Base-by-base conservation (phyloP, 2,888 invertebrate species). In the Arenicola marina region DNA sequence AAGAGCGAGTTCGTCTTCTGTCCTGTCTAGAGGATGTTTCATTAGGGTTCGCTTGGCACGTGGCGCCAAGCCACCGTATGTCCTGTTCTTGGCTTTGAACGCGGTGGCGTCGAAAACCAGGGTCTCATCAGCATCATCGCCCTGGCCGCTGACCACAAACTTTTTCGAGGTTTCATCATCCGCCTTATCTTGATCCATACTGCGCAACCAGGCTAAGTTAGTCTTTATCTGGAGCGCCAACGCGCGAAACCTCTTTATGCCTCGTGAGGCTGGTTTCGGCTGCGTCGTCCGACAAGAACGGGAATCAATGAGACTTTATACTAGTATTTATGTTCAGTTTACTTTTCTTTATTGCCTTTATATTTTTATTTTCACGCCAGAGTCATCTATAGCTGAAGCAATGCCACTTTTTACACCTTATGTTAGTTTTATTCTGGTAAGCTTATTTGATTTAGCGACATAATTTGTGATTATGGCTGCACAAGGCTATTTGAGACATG, bases 61-160 rank as follows among this genome's bases (percentile, higher is more conserved):
- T 43, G 51, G 51, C 0, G 72, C 67, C 29, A 61, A 38, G 4
- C 57, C 57, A 33, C 61, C 57, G 56, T 57, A 57, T 11, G 3
- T 31, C 15, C 29, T 18, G 24, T 56, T n/a, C 0, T 68, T 71
- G 0, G 68, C 63, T 58, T 68, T 73, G 66, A 66, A 76, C 44
- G 63, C 56, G 7, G 54, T 58, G 2, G 63, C 65, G 56, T 76
- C 74, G 67, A 76, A 76, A 18, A 67, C 55, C 31, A 75, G 38
- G 15, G 67, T 65, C n/a, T 63, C 55, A 4, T 24, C 43, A 7
- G 18, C 51, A 29, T 26, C 33, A 4, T 61, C 4, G 15, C 26
- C 26, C n/a, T 26, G 34, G 1, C 33, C 51, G 32, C 29, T 43
- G 18, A 63, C 61, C 1, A 26, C 45, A 21, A 15, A 31, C 1